Base-by-base conservation (phyloP, 2,113 vertebrate species). In the Henicopernis longicauda region DNA sequence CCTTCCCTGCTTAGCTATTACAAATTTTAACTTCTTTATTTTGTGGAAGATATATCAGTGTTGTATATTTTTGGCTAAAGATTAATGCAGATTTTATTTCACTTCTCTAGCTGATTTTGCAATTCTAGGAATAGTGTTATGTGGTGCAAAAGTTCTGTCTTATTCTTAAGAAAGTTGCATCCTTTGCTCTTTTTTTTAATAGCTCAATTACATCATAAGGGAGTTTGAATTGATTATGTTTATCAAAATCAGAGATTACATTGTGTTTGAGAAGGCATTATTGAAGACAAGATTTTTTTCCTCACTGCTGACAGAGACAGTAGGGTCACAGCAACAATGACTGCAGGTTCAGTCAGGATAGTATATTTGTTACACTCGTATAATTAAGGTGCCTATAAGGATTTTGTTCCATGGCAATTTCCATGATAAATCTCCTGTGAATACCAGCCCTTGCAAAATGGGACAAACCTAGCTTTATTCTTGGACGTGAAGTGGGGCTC, bases 321-420 rank as follows among this genome's bases (percentile, higher is more conserved):
- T 49, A 74, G 19, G 6, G 40, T 54, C n/a, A 71, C 34, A 88
- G 22, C 15, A 80, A 23, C 40, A 80, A 34, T 32, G 44, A 34
- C 4, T 7, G 21, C 12, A 71, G 29, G 7, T 27, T 69, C 25
- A 62, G 13, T 71, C 27, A 72, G 10, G 10, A 47, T 8, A 59
- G 2, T 0, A 0, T 90, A 13, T 47, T 80, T 42, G 13, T 57
- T 67, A 32, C 9, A 25, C 5, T 85, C 1, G 0, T 36, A 32
- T 47, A 69, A 89, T 32, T 54, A 83, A 77, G 20, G 4, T 67
- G 3, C 5, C 13, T 59, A 3, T 6, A 71, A 71, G 7, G 21
- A 44, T 79, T 82, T 79, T 87, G 26, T 74, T 62, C 61, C 12
- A 45, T 27, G 14, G 32, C 6, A 54, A 42, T 85, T 85, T 71